phyloP scores from a whole-genome alignment of 2,888 invertebrate species.

The Ectemnius continuus region DNA sequence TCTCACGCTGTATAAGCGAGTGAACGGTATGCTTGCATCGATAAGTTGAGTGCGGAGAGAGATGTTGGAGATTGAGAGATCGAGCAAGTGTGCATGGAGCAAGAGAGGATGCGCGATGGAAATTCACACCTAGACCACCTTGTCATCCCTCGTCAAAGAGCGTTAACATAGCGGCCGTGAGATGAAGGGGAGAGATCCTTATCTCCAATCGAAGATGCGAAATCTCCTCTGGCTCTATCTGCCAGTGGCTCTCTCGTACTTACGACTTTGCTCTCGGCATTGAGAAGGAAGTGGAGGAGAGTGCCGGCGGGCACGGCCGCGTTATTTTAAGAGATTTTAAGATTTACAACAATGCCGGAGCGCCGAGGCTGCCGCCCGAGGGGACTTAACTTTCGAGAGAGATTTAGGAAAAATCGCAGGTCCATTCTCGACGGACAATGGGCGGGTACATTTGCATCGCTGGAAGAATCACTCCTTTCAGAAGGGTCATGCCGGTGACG shows the following conservation, averaged over 20 bases:
- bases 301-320: conserved; percentile 55
- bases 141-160: conserved; percentile 47
- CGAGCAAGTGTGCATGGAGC: conserved; percentile 39
- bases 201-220: conserved; percentile 60
- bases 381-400: conserved; percentile 57
- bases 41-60: conserved; percentile 12
- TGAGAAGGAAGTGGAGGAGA: conserved; percentile 8
- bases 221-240: conserved; percentile 27
- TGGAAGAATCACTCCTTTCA: conserved; percentile 53
- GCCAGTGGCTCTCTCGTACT: conserved; percentile 8
- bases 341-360: conserved; percentile 66
- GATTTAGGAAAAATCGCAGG: conserved; percentile 48
- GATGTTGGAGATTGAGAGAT: conserved; percentile 37
- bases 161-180: background rate
- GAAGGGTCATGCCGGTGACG: conserved; percentile 26
- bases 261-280: conserved; percentile 25
- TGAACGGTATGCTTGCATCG: conserved; percentile 2
- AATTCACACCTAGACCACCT: conserved; percentile 45
- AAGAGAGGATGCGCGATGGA: conserved; percentile 23
- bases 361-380: conserved; percentile 21
- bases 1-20: conserved; percentile 31
- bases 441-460: conserved; percentile 52
- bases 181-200: conserved; percentile 27
- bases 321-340: conserved; percentile 73
- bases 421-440: conserved; percentile 43